Conservation (phyloP, 92 coral and sea anemone genomes). For the Epizoanthus ramosus region DNA sequence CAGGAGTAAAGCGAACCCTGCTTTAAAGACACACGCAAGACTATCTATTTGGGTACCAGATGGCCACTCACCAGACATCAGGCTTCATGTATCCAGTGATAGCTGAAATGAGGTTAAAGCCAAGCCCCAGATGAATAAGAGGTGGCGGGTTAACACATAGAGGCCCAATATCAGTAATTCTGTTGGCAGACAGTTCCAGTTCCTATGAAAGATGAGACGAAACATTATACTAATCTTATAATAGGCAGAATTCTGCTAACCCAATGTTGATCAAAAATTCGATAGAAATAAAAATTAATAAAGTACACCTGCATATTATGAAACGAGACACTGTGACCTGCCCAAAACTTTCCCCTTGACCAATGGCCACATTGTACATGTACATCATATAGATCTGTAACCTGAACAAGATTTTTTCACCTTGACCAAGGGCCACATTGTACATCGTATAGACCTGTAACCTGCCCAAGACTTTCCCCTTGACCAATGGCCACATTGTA, state of each 20-base stretch:
- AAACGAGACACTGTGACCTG: no score
- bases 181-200: constrained; percentile 91
- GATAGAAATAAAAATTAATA: no score
- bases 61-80: constrained; percentile 71
- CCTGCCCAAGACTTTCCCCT: no score
- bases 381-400: no score
- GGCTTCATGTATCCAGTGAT: constrained; percentile 80
- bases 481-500: no score
- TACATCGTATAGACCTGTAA: no score
- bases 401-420: no score
- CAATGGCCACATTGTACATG: no score
- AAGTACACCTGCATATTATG: no score
- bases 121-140: constrained; percentile 90
- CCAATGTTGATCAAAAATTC: no score
- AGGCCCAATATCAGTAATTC: constrained; percentile 76
- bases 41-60: not conserved
- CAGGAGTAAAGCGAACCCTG: not conserved
- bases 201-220: constrained; percentile 55
- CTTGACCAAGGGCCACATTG: no score
- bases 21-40: not conserved
- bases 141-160: constrained; percentile 86
- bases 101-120: constrained; percentile 77
- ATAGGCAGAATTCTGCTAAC: not conserved
- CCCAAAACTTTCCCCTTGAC: no score
- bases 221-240: not conserved